A percentile compares a stretch with the other conserved stretches of the same genome.
phyloP scores from a whole-genome alignment of 2,888 invertebrate genomes.

The Zaprionus lineosus region DNA sequence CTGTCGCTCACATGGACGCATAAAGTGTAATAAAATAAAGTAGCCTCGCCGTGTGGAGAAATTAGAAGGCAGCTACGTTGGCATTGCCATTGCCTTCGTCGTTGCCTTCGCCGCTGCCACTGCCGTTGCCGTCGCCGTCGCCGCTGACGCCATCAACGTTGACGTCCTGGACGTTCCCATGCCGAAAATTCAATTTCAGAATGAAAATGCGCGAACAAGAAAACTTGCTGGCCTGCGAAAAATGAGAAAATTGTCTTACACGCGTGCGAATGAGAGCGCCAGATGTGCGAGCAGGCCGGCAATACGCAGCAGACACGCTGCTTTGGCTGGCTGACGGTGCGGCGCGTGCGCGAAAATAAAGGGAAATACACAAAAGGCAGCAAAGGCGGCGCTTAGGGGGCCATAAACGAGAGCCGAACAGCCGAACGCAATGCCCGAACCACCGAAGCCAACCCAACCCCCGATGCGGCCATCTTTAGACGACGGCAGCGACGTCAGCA shows the following conservation, averaged over 20 bases:
- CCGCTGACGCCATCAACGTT: conserved; percentile 20
- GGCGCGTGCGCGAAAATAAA: conserved; percentile 73
- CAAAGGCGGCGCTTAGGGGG: conserved; percentile 76
- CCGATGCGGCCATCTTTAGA: conserved; percentile 67
- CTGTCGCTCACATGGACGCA: conserved; percentile 29
- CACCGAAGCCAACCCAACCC: conserved; percentile 33
- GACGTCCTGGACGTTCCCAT: conserved; percentile 58
- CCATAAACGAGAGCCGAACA: conserved; percentile 6
- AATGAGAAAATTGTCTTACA: conserved; percentile 80
- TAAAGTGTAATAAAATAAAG: conserved; percentile 81
- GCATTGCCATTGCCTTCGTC: conserved; percentile 5
- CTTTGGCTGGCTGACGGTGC: conserved; percentile 68
- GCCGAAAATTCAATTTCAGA: conserved; percentile 81
- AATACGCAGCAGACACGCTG: conserved; percentile 36
- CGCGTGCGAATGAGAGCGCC: conserved; percentile 15
- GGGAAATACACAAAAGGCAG: conserved; percentile 58
- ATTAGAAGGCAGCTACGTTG: conserved; percentile 51
- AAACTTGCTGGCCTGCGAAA: conserved; percentile 65
- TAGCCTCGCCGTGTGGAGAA: conserved; percentile 68
- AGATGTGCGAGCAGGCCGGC: conserved; percentile 18
- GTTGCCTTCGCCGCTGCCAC: conserved; percentile 9
- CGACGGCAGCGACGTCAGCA: conserved; percentile 6
- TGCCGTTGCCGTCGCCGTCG: conserved; percentile 12
- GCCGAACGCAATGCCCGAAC: conserved; percentile 17
- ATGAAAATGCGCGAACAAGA: conserved; percentile 67